These are phyloP conservation scores for Chauna torquata DNA, from an alignment of 2,113 vertebrate genomes.

Conservation along the genomic window DNA sequence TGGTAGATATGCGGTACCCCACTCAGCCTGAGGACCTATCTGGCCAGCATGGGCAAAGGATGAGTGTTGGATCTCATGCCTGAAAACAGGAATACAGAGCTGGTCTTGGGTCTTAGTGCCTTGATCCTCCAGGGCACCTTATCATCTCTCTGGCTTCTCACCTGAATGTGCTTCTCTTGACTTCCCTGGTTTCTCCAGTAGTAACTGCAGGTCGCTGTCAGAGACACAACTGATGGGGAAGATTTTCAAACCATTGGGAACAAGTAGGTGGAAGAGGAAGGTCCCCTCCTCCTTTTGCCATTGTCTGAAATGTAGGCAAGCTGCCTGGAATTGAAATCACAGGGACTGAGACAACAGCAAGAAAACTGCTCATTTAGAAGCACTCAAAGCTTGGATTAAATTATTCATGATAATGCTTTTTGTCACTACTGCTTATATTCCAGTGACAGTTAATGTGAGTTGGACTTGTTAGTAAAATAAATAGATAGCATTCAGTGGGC, in stretches of 20 bases:
- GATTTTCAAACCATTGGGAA: neutral
- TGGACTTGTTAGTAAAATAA: neutral
- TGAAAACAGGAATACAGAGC: neutral
- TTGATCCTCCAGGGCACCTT: neutral
- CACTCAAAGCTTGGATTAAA: neutral
- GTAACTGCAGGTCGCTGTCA: neutral
- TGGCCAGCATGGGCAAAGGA: neutral
- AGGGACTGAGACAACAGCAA: neutral
- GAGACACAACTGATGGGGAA: neutral
- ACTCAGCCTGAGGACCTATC: neutral
- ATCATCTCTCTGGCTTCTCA: neutral
- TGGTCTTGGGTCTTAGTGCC: neutral
- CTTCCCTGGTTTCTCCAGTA: neutral
- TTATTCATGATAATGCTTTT: slow-evolving; percentile 26
- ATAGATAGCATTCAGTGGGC: neutral
- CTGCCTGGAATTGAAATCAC: neutral
- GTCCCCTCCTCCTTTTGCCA: accelerated
- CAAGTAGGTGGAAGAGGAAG: neutral
- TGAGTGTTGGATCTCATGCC: neutral
- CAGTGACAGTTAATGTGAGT: neutral
- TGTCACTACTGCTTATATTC: neutral
- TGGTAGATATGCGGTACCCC: neutral
- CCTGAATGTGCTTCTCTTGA: neutral
- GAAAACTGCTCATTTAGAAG: neutral
- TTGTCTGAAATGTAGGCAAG: neutral